phyloP scores from a whole-genome alignment of 2,888 invertebrate genomes.

The Chrysolina oricalcia region DNA sequence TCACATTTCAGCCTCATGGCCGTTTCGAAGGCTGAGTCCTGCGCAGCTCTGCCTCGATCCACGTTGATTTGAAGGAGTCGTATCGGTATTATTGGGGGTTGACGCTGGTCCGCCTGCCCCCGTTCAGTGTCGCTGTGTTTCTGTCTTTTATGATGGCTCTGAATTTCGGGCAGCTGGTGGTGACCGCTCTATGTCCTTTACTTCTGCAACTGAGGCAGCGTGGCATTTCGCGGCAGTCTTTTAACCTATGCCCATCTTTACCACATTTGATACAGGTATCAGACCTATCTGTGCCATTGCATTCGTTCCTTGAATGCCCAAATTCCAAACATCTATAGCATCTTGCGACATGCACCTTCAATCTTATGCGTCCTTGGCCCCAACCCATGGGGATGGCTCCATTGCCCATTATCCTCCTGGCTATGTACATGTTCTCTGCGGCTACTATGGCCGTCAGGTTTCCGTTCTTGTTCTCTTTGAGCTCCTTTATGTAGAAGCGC shows the following conservation, averaged over 20 bases:
- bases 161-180: constrained; percentile 26
- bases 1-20: neutral
- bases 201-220: constrained; percentile 17
- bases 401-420: too few species aligned
- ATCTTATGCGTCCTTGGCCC: neutral
- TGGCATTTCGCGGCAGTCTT: constrained; percentile 19
- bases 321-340: constrained; percentile 32
- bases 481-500: too few species aligned
- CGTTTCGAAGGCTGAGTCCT: constrained; percentile 11
- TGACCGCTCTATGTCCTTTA: constrained; percentile 31
- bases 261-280: constrained; percentile 37
- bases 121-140: neutral
- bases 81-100: neutral
- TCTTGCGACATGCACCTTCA: constrained; percentile 1
- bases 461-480: too few species aligned
- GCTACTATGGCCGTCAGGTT: too few species aligned
- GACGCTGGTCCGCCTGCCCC: constrained; percentile 11
- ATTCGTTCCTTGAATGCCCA: constrained; percentile 20
- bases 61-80: constrained; percentile 21
- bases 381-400: too few species aligned
- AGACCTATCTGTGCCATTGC: constrained; percentile 29
- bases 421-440: too few species aligned
- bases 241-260: constrained; percentile 24
- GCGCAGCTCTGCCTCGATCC: constrained; percentile 24
- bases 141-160: constrained; percentile 2